phyloP scores from a whole-genome alignment of 2,113 vertebrate genomes.

The Corythoichthys intestinalis region DNA sequence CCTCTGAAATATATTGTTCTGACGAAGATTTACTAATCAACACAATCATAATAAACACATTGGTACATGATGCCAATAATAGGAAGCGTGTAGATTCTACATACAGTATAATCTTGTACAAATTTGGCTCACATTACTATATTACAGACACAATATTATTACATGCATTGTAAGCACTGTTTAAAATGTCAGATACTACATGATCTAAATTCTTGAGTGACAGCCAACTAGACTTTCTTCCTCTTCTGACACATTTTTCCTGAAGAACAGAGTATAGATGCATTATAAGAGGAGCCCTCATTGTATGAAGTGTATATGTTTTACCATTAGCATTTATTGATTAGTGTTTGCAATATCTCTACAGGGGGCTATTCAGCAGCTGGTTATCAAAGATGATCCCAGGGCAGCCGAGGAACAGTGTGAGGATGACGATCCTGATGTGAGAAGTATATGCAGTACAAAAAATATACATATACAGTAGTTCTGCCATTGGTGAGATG shows the following conservation, averaged over 20 bases:
- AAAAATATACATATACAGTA: not conserved
- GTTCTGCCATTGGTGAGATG: not conserved
- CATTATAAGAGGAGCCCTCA: not conserved
- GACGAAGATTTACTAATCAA: no score
- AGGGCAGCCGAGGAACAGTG: constrained; percentile 79
- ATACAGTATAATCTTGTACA: no score
- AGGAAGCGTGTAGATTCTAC: no score
- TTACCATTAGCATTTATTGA: not conserved
- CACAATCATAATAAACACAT: no score
- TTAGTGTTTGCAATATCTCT: not conserved
- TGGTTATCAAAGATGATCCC: constrained; percentile 78
- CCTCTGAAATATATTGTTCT: no score
- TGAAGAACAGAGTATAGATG: not conserved
- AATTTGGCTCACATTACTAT: no score
- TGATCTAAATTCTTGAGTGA: no score
- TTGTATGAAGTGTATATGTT: not conserved
- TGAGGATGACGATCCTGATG: constrained; percentile 84
- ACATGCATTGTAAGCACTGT: no score
- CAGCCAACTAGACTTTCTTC: no score
- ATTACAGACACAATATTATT: no score
- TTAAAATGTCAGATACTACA: no score
- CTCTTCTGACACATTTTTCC: not conserved
- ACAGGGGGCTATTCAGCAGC: constrained; percentile 86
- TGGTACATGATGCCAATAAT: no score
- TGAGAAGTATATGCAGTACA: constrained; percentile 57